Percentiles rank a stretch among this genome's conserved stretches.
Conservation (phyloP, 2,797 vertebrate species). For the Spinus olivaceus region DNA sequence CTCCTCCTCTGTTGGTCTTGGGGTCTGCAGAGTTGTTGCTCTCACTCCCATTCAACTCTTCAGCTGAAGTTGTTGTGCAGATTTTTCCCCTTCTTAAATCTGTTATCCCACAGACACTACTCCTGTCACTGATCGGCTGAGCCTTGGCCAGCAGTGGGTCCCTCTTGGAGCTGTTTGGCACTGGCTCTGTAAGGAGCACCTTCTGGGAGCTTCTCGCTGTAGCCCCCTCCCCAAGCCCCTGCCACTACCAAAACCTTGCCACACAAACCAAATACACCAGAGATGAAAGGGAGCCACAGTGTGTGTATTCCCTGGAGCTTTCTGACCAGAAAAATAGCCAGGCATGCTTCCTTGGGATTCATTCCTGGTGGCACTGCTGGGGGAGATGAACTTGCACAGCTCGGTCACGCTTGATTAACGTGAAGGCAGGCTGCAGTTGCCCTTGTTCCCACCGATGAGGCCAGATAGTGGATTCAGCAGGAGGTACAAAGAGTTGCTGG, state of each 20-base stretch:
- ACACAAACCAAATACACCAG: neutral
- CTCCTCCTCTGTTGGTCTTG: neutral
- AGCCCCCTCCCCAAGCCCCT: neutral
- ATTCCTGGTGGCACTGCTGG: neutral
- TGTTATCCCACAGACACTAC: neutral
- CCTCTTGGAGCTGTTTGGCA: neutral
- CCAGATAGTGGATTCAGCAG: neutral
- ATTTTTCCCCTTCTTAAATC: neutral
- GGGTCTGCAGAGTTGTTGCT: neutral
- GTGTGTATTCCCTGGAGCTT: neutral
- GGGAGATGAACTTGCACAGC: neutral
- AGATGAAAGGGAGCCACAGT: neutral
- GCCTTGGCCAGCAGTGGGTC: neutral
- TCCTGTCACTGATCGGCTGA: no score
- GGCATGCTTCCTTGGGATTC: fast-evolving
- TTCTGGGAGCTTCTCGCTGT: neutral
- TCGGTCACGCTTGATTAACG: fast-evolving
- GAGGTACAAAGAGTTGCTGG: fast-evolving
- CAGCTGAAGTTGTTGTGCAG: neutral
- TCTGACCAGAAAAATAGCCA: neutral
- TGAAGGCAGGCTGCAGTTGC: neutral
- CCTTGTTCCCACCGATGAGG: fast-evolving
- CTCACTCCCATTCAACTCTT: neutral
- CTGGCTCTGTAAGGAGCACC: neutral
- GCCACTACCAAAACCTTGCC: neutral